Evolutionary conservation across 1,140 invertebrate species (phyloP), one percentile per base, ranked within the genome.

Genomic region (Orussus abietinus): DNA sequence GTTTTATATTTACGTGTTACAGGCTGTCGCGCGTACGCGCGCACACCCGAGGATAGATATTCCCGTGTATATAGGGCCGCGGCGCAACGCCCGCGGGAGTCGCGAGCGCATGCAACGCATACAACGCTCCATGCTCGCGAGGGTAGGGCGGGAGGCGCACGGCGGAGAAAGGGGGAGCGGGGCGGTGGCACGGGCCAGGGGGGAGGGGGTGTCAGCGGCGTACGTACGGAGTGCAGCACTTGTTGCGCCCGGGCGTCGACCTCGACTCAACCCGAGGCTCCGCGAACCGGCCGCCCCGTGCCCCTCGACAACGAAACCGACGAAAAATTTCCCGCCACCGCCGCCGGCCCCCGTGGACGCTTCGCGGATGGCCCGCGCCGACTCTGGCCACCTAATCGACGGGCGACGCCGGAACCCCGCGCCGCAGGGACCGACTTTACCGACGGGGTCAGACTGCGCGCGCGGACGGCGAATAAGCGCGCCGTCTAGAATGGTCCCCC

Each of bases 211-310:
- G 42, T 33, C 26, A 32, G 26, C 38, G 47, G 45, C 44, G 36
- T 42, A 45, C 41, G 36, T 30, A 35, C 39, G 35, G 39, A 59
- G 59, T 62, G 57, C 65, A 67, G 62, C 68, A 69, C 68, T 71
- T 71, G 66, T 71, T 71, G 67, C 66, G 60, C 54, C 62, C 66
- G 67, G 66, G 48, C 67, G 59, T 69, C 67, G 67, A 71, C 66
- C 67, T 69, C 62, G 58, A 53, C 51, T 56, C 47, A 53, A 58
- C 60, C 49, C 57, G 58, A 38, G 42, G 47, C 39, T 41, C 45
- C 42, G 20, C 31, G 40, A 43, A 38, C 29, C 33, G 25, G 37
- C 25, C 42, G 42, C 45, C 40, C 42, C 42, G 31, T 12, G 32
- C 13, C n/a, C n/a, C n/a, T n/a, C 7, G 3, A 53, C 46, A 31